phyloP scores from a whole-genome alignment of 2,113 vertebrate species.

The Rhinopomastus cyanomelas region DNA sequence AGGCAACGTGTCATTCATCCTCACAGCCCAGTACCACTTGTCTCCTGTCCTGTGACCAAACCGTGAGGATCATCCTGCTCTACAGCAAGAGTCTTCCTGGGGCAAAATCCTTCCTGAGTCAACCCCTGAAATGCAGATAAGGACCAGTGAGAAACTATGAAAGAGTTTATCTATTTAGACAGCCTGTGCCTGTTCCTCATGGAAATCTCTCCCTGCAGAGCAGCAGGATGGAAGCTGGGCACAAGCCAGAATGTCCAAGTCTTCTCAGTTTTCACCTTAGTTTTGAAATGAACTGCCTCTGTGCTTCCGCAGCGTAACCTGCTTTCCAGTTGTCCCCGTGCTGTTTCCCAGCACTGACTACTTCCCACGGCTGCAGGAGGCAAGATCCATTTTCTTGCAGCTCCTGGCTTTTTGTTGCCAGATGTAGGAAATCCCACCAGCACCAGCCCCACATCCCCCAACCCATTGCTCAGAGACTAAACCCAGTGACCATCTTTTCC shows the following conservation, averaged over 20 bases:
- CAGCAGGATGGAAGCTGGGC: accelerated
- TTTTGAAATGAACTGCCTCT: neutral
- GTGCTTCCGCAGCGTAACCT: neutral
- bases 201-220: neutral
- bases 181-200: neutral
- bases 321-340: accelerated
- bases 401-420: accelerated
- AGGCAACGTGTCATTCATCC: neutral
- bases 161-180: neutral
- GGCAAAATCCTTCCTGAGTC: neutral
- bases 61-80: neutral
- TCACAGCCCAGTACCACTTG: neutral
- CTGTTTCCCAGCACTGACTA: neutral
- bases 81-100: neutral
- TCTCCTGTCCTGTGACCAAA: neutral
- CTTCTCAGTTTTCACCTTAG: neutral
- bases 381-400: neutral
- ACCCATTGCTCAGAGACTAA: neutral
- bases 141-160: neutral
- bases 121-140: neutral
- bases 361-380: neutral
- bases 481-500: neutral
- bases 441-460: neutral
- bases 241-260: neutral
- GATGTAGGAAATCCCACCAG: neutral